A percentile compares a stretch with the other conserved stretches of the same genome.
These are phyloP conservation scores for Chloroclystis v-ata DNA, from an alignment of 2,888 invertebrate species.

Conservation along the genomic window DNA sequence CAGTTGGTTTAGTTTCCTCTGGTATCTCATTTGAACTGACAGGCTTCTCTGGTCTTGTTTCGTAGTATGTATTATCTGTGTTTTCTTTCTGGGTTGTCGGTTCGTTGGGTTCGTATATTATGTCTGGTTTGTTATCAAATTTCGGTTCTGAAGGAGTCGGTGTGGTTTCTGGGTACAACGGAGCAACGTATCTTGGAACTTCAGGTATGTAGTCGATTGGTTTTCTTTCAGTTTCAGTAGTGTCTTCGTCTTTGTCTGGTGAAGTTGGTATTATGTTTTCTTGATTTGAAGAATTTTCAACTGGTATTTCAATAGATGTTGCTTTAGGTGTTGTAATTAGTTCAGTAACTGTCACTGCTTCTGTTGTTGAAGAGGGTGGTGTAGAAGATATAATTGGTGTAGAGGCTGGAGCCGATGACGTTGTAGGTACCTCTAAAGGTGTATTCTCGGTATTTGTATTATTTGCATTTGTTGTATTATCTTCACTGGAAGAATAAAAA, in stretches of 20 bases:
- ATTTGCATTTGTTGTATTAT: conserved; percentile 24
- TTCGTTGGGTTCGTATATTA: conserved; percentile 23
- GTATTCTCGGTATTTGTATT: background rate
- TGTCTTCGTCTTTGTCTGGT: background rate
- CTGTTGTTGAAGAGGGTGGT: conserved; percentile 3
- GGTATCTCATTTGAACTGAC: conserved; percentile 22
- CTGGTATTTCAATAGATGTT: conserved; percentile 19
- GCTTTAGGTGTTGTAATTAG: conserved; percentile 15
- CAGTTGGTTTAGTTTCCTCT: conserved; percentile 9
- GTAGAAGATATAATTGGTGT: background rate
- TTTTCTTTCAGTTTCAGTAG: conserved; percentile 8
- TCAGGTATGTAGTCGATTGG: conserved; percentile 20
- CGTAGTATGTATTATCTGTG: conserved; percentile 24
- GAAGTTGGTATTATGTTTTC: conserved; percentile 12
- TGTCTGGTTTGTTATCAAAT: conserved; percentile 23
- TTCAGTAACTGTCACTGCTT: conserved; percentile 16
- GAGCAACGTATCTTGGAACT: conserved; percentile 17
- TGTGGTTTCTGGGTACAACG: conserved; percentile 9
- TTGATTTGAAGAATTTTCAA: conserved; percentile 18
- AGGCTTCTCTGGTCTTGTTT: conserved; percentile 25
- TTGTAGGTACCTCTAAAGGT: background rate
- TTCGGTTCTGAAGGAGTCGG: conserved; percentile 18
- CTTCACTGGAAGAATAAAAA: conserved; percentile 44
- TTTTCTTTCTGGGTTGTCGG: conserved; percentile 18
- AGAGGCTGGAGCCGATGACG: background rate